phyloP scores from a whole-genome alignment of 53 echinoderm and acorn worm genomes.

The Temnopleurus reevesii region DNA sequence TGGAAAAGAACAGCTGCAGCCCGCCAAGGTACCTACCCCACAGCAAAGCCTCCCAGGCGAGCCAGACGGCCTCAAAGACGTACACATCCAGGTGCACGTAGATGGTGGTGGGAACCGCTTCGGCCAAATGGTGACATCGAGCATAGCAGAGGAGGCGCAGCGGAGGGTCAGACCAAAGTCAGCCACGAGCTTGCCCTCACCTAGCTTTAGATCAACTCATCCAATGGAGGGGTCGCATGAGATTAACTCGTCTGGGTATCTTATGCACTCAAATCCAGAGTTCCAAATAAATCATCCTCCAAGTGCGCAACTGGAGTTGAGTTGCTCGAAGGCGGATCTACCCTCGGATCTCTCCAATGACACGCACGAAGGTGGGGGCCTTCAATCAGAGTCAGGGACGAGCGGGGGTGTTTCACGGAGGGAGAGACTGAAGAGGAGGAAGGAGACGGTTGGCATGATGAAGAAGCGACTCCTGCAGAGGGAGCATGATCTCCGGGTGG shows the following conservation, averaged over 20 bases:
- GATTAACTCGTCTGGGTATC: not conserved
- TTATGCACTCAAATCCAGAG: not conserved
- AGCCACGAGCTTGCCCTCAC: not conserved
- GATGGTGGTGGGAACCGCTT: not conserved
- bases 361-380: not conserved
- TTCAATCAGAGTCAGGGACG: not conserved
- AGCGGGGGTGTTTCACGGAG: not conserved
- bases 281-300: not conserved
- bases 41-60: not conserved
- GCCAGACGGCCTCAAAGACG: not conserved
- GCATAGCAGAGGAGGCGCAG: not conserved
- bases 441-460: slow-evolving; percentile 19
- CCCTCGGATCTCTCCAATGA: not conserved
- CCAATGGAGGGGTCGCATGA: not conserved
- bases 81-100: slow-evolving; percentile 13
- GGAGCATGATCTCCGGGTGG: slow-evolving; percentile 23
- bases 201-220: not conserved
- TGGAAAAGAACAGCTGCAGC: not conserved
- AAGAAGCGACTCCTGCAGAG: slow-evolving; percentile 44
- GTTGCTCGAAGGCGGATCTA: not conserved
- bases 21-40: not conserved
- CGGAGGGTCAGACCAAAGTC: not conserved
- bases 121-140: not conserved
- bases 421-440: not conserved
- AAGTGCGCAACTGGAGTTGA: too few relatives aligned